These are phyloP conservation scores for Drosophila falleni DNA, from an alignment of 2,888 invertebrate species.

Conservation along the genomic window DNA sequence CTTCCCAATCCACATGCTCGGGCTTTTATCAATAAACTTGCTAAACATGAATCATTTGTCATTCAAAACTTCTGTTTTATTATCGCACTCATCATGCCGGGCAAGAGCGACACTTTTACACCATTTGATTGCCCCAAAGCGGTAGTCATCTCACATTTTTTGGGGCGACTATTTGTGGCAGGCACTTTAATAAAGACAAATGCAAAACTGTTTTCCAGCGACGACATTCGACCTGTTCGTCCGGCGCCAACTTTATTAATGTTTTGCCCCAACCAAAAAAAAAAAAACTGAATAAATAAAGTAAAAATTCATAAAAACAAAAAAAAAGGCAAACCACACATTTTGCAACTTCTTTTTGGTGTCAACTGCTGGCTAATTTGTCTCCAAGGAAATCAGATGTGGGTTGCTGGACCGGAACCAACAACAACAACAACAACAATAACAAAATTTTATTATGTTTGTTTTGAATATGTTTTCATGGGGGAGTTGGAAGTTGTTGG, in stretches of 20 bases:
- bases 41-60: constrained; percentile 21
- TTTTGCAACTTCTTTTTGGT: constrained; percentile 42
- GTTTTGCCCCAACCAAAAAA: constrained; percentile 36
- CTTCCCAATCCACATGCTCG: background rate
- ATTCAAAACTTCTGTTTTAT: constrained; percentile 16
- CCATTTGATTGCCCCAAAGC: constrained; percentile 23
- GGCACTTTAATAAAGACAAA: constrained; percentile 60
- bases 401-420: constrained; percentile 43
- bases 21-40: constrained; percentile 27
- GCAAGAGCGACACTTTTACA: constrained; percentile 23
- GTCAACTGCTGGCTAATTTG: constrained; percentile 75
- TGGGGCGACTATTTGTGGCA: constrained; percentile 15
- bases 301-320: constrained; percentile 33
- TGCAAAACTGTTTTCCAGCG: constrained; percentile 57
- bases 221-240: constrained; percentile 39
- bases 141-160: constrained; percentile 8
- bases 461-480: constrained; percentile 62
- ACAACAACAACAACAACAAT: constrained; percentile 14
- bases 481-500: background rate
- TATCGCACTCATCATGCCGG: constrained; percentile 30
- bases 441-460: constrained; percentile 57
- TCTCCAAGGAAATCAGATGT: constrained; percentile 77
- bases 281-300: constrained; percentile 11
- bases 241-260: constrained; percentile 63
- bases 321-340: constrained; percentile 39